phyloP scores from a whole-genome alignment of 2,797 vertebrate genomes.

The Typhlichthys eigenmanni region DNA sequence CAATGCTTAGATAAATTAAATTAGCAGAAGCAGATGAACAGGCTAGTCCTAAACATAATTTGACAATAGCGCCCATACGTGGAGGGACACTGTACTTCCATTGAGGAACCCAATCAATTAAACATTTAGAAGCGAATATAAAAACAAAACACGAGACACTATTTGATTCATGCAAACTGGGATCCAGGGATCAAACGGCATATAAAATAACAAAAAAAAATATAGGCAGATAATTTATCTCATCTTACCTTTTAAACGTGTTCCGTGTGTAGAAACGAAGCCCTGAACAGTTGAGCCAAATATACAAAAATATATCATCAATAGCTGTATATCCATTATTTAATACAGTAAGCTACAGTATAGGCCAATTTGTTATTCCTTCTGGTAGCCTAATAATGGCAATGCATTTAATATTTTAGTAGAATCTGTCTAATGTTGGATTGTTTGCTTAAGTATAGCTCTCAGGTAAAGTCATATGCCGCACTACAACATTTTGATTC shows the following conservation, averaged over 20 bases:
- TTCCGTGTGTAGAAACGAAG: constrained; percentile 30
- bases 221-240: neutral
- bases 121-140: no score
- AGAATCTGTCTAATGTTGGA: no score
- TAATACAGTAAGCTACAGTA: constrained; percentile 10
- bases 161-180: no score
- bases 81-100: constrained; percentile 23
- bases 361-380: neutral
- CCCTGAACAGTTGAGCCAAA: constrained; percentile 23
- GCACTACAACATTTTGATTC: neutral
- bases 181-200: no score
- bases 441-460: no score
- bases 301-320: constrained; percentile 25
- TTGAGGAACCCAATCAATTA: no score
- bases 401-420: neutral
- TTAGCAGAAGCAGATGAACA: no score
- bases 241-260: constrained; percentile 54
- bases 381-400: neutral
- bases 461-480: no score
- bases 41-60: no score
- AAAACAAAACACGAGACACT: no score
- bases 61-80: constrained; percentile 35
- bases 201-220: no score
- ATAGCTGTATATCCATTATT: constrained; percentile 19
- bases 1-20: no score